Evolutionary conservation across 2,888 invertebrate species (phyloP).

Genomic region (Nipponacmea schrenckii): DNA sequence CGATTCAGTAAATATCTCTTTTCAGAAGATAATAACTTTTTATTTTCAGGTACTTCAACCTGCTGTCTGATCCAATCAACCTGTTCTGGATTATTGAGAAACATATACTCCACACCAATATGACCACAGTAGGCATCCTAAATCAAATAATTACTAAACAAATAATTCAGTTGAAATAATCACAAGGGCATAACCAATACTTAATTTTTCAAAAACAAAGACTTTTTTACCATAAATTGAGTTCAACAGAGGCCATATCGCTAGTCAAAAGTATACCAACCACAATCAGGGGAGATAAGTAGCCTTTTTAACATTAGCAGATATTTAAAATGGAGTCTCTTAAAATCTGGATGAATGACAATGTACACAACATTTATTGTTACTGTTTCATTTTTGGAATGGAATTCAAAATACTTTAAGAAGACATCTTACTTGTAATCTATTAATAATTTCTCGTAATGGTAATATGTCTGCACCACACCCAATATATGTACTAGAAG

Average conservation of each 20-base stretch:
- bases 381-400: not conserved
- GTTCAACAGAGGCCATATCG: too few relatives aligned
- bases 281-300: not conserved
- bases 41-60: slow-evolving; percentile 88
- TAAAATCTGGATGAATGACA: not conserved
- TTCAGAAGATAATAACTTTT: slow-evolving; percentile 87
- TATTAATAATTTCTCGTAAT: slow-evolving; percentile 85
- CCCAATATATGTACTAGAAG: slow-evolving; percentile 97
- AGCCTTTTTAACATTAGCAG: not conserved
- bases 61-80: slow-evolving; percentile 98
- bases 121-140: slow-evolving; percentile 92
- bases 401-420: too few relatives aligned
- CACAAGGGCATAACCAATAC: too few relatives aligned
- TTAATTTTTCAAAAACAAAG: too few relatives aligned
- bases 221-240: too few relatives aligned
- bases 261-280: too few relatives aligned
- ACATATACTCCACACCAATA: slow-evolving; percentile 99
- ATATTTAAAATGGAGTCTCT: not conserved
- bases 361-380: not conserved
- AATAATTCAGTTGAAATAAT: too few relatives aligned
- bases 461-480: slow-evolving; percentile 79
- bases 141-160: slow-evolving; percentile 25
- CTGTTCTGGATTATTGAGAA: slow-evolving; percentile 97
- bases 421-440: slow-evolving; percentile 47
- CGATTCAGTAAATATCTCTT: slow-evolving; percentile 94